Evolutionary conservation across 2,797 vertebrate species (phyloP).

Genomic region (Crotalus adamanteus): DNA sequence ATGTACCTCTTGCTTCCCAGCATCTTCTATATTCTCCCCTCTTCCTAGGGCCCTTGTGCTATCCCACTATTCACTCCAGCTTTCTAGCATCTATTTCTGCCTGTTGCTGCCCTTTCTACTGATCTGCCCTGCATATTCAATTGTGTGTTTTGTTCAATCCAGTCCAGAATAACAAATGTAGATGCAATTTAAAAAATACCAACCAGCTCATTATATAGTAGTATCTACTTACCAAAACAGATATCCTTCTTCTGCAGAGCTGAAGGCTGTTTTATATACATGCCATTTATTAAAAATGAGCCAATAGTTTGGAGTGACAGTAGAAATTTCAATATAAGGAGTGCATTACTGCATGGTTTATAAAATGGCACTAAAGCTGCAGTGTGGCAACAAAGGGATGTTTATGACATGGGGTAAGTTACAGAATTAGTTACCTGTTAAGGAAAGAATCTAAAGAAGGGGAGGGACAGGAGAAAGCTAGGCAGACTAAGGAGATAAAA

Average conservation of each 20-base stretch:
- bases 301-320: background rate
- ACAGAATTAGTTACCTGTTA: background rate
- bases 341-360: background rate
- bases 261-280: background rate
- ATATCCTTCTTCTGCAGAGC: background rate
- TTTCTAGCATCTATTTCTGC: background rate
- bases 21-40: background rate
- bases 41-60: background rate
- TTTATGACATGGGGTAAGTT: background rate
- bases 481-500: background rate
- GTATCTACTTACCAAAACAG: background rate
- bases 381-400: background rate
- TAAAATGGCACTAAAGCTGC: background rate
- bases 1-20: background rate
- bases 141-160: background rate
- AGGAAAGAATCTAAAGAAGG: background rate
- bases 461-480: background rate
- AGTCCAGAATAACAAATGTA: background rate
- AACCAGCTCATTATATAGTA: background rate
- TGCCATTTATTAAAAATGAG: background rate
- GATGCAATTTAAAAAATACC: background rate
- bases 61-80: background rate
- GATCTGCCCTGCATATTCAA: background rate
- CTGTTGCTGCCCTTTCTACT: background rate
- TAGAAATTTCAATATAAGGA: background rate